phyloP scores from a whole-genome alignment of 2,113 vertebrate genomes.

The Philantomba maxwellii region DNA sequence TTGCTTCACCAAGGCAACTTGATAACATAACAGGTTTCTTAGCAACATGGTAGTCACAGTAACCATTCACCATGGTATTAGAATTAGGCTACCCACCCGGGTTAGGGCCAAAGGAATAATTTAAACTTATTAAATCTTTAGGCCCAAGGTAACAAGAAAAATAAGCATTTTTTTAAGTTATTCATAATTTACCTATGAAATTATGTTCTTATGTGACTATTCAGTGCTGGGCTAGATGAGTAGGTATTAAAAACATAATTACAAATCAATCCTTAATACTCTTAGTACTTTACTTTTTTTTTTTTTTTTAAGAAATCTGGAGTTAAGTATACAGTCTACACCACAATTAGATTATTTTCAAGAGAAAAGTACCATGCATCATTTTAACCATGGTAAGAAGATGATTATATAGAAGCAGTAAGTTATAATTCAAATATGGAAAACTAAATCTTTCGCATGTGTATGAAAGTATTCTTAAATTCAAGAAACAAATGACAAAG shows the following conservation, averaged over 20 bases:
- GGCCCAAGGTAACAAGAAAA: slow-evolving; percentile 22
- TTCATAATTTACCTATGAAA: neutral
- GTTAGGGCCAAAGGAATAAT: slow-evolving; percentile 29
- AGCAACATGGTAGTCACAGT: slow-evolving; percentile 63
- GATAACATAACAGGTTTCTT: slow-evolving; percentile 60
- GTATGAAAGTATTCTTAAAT: neutral
- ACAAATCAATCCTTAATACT: neutral
- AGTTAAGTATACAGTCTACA: neutral
- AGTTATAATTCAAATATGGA: neutral
- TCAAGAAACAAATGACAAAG: neutral
- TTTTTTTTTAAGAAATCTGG: neutral
- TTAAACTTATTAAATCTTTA: slow-evolving; percentile 51
- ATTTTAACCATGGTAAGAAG: neutral
- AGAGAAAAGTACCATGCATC: neutral
- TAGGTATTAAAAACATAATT: slow-evolving; percentile 29
- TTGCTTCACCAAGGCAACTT: slow-evolving; percentile 43
- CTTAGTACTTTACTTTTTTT: neutral
- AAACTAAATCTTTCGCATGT: neutral
- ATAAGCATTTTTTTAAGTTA: neutral
- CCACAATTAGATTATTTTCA: slow-evolving; percentile 22
- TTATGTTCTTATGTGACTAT: neutral
- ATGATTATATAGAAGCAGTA: neutral
- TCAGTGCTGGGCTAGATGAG: neutral
- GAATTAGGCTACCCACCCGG: slow-evolving; percentile 35
- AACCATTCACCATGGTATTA: slow-evolving; percentile 57